A percentile compares a stretch with the other conserved stretches of the same genome.
Evolutionary conservation across 2,113 vertebrate genomes (phyloP).

Genomic region (Argyrosomus japonicus): DNA sequence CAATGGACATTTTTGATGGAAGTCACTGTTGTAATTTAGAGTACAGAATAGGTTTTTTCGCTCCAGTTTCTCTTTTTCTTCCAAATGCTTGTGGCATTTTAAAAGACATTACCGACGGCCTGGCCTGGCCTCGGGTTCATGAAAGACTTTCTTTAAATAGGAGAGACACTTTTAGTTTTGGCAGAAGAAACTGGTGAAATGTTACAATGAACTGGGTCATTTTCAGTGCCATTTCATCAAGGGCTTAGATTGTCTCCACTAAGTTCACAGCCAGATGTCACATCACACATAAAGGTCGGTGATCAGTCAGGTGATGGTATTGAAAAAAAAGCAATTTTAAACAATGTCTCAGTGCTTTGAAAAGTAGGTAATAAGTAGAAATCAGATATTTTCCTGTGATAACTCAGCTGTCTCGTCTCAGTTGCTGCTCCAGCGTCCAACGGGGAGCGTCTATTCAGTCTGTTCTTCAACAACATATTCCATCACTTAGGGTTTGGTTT

Average conservation of each 20-base stretch:
- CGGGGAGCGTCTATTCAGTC: too few species aligned
- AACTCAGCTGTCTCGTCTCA: neutral
- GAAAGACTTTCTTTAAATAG: neutral
- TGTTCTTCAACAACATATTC: too few species aligned
- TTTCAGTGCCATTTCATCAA: neutral
- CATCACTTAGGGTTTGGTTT: too few species aligned
- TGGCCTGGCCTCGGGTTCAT: neutral
- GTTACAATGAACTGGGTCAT: neutral
- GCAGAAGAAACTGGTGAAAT: neutral
- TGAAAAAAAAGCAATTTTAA: neutral
- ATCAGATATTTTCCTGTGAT: neutral
- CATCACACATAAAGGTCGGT: conserved; percentile 1
- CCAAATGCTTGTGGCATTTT: neutral
- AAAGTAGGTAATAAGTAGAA: neutral
- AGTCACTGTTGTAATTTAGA: neutral
- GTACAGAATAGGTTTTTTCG: conserved; percentile 2
- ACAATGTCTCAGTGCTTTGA: neutral
- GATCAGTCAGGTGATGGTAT: neutral
- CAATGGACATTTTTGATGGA: neutral
- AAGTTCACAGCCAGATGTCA: neutral
- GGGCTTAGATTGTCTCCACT: neutral
- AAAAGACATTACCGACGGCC: neutral
- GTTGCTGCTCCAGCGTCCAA: too few species aligned
- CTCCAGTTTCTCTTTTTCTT: neutral
- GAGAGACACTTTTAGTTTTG: neutral